Percentiles rank a stretch among this genome's conserved stretches.
phyloP scores from a whole-genome alignment of 2,888 invertebrate genomes.

The Erebia epiphron region DNA sequence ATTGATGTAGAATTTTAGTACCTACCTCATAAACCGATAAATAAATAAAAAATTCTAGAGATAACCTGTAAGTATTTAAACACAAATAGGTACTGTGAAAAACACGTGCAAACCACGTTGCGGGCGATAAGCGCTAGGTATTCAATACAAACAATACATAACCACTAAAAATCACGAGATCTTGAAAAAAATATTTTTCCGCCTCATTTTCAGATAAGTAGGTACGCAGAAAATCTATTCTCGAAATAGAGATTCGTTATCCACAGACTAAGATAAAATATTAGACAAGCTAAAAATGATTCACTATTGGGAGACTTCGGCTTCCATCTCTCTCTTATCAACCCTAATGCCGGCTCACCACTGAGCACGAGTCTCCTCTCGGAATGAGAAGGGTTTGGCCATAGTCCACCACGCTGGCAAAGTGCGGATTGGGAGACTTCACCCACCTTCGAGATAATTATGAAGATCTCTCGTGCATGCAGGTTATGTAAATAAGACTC shows the following conservation, averaged over 20 bases:
- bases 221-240: constrained; percentile 26
- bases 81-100: not conserved
- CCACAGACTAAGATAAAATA: constrained; percentile 14
- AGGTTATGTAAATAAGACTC: too few species aligned
- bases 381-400: too few species aligned
- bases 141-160: constrained; percentile 1
- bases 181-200: constrained; percentile 4
- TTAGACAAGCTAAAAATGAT: not conserved
- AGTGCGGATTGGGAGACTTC: too few species aligned
- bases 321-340: too few species aligned
- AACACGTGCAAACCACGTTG: constrained; percentile 18
- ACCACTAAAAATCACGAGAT: constrained; percentile 3
- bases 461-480: too few species aligned
- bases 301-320: not conserved
- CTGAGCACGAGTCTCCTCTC: too few species aligned
- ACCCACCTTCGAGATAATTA: too few species aligned
- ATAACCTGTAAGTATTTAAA: not conserved
- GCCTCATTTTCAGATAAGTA: constrained; percentile 20
- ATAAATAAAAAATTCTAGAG: not conserved
- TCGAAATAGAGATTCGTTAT: constrained; percentile 10
- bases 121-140: not conserved
- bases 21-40: too few species aligned
- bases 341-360: too few species aligned
- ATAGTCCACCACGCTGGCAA: too few species aligned
- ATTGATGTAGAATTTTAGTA: too few species aligned